Base-by-base conservation (phyloP, 2,113 vertebrate species). In the Bagarius yarrelli region DNA sequence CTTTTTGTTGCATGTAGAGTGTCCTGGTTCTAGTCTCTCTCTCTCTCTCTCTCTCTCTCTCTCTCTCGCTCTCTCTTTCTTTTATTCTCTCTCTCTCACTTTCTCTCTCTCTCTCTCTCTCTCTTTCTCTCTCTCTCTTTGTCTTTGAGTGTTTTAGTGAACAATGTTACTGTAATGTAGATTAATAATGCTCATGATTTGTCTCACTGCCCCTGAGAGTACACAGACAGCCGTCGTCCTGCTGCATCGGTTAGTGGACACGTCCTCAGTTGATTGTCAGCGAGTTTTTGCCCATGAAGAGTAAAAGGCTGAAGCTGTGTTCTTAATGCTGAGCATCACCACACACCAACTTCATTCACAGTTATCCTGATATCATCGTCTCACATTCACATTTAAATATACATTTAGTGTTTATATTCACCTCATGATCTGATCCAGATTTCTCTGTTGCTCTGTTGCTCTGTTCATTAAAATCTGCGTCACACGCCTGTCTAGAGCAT, bases 191-290 rank as follows among this genome's bases (percentile, higher is more conserved):
- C 3, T 64, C 15, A 64, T 30, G 1, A 16, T 66, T 53, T 13
- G 13, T 50, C 44, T 15, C 4, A 3, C 44, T 13, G 34, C 27
- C 27, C 47, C 25, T 23, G 19, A 50, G 44, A 64, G 25, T 44
- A 78, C 44, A 52, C n/a, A 36, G 34, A 80, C 56, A 27, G n/a
- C 18, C 36, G 30, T 34, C 30, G 19, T 47, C 5, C 59, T 59
- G 55, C 16, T 80, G 57, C 21, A 25, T 71, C 12, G 25, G 66
- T 80, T 72, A 47, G 78, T 44, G 67, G 69, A 59, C 78, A 61
- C 2, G 13, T 19, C 32, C 8, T 18, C 78, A 72, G 25, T 60
- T 27, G 30, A 44, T 61, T 61, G 52, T 34, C 56, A 40, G 19
- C 8, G 40, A 70, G 69, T 57, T 59, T 59, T 23, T 73, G 69